Evolutionary conservation across 1,140 invertebrate species (phyloP), one percentile per base, ranked within the genome.

Genomic region (Nephila pilipes): DNA sequence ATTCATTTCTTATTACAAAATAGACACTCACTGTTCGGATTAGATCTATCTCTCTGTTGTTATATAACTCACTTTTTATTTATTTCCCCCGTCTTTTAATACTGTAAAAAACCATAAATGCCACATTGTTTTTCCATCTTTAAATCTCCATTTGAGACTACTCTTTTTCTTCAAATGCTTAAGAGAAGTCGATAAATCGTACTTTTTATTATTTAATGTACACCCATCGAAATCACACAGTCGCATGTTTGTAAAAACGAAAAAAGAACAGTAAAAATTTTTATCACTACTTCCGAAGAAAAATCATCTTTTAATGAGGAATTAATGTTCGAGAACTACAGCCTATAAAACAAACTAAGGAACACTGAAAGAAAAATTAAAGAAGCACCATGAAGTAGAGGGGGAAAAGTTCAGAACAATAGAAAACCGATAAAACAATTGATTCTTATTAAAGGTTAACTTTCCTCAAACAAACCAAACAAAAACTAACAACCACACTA

Each of bases 381-480:
- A 29, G 69, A 29, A 10, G 14, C 29, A 12, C 18, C 16, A 6
- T 18, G 4, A 29, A 32, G 16, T n/a, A 65, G 8, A 65, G 18
- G 25, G 25, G 46, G 63, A 36, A 14, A 18, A 32, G 16, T 14
- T 12, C 2, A 60, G 58, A 60, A 60, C 58, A 6, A 0, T 20
- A 36, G 29, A 20, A 32, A 32, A 75, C 69, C 25, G 29, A 75
- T 75, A 75, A 75, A 75, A 36, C 69, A 75, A 75, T 75, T 75
- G 69, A 32, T 75, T 75, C 69, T 75, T 75, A 75, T 75, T 36
- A 75, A 75, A 75, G 69, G 69, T 75, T 75, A 75, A 75, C 29
- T 75, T 75, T 29, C 29, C 29, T 32, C 69, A 75, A 75, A 75
- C 29, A 29, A 75, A 75, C 69, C 32, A 18, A 75, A 75, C 69